A percentile compares a stretch with the other conserved stretches of the same genome.
Conservation (phyloP, 2,888 invertebrate genomes). For the Hylaea fasciaria region DNA sequence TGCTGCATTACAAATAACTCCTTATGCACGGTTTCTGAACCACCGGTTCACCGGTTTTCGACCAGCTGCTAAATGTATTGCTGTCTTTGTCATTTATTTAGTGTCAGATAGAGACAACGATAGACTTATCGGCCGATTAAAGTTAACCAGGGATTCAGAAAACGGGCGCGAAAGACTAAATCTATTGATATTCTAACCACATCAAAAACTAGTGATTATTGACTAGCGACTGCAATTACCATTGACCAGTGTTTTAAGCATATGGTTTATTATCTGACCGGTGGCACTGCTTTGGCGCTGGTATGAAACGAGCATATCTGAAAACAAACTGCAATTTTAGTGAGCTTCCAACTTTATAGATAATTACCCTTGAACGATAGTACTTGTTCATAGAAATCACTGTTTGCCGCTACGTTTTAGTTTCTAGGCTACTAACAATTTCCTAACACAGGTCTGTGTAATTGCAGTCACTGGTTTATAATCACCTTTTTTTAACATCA, state of each 20-base stretch:
- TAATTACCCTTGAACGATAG: too few relatives aligned
- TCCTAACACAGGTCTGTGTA: slow-evolving; percentile 23
- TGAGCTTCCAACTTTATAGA: too few relatives aligned
- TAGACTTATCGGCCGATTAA: too few relatives aligned
- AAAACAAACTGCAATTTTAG: slow-evolving; percentile 64
- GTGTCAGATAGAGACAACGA: too few relatives aligned
- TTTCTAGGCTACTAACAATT: slow-evolving; percentile 12
- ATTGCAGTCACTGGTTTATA: slow-evolving; percentile 52
- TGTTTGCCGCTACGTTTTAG: slow-evolving; percentile 22
- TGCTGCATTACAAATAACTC: too few relatives aligned
- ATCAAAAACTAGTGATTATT: not conserved
- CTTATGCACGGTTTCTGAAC: too few relatives aligned
- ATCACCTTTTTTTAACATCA: not conserved
- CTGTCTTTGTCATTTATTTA: too few relatives aligned
- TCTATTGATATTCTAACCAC: not conserved
- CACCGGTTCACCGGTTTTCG: too few relatives aligned
- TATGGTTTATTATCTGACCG: slow-evolving; percentile 64
- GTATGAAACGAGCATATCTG: slow-evolving; percentile 74
- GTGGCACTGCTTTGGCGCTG: slow-evolving; percentile 64
- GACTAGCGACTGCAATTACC: slow-evolving; percentile 72
- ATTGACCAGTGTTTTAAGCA: slow-evolving; percentile 66
- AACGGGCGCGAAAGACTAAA: too few relatives aligned
- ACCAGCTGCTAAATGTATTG: too few relatives aligned
- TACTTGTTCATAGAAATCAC: too few relatives aligned
- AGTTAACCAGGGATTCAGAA: too few relatives aligned